phyloP scores from a whole-genome alignment of 1,140 invertebrate genomes.

The Nymphalis io region DNA sequence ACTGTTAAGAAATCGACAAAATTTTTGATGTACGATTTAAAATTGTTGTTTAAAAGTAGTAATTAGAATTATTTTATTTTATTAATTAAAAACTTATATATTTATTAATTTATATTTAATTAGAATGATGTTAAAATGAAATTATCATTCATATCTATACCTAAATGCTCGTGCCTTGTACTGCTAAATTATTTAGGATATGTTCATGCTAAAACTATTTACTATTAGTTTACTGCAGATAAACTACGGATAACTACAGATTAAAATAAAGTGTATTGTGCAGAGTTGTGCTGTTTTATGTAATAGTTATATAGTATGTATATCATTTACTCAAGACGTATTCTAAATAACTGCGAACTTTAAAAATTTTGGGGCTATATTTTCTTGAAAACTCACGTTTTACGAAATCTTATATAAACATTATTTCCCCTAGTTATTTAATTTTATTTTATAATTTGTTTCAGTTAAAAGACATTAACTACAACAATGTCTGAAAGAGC shows the following conservation, averaged over 20 bases:
- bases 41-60: not conserved
- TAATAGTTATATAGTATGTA: conserved; percentile 20
- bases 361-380: conserved; percentile 23
- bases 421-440: not conserved
- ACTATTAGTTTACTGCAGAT: conserved; percentile 34
- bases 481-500: not conserved
- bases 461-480: conserved; percentile 3
- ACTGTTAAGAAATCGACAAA: too few relatives aligned
- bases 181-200: conserved; percentile 28
- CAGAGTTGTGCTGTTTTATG: conserved; percentile 34
- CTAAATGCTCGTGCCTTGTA: conserved; percentile 38
- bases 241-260: conserved; percentile 34
- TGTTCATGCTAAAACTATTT: conserved; percentile 36
- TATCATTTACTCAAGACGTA: not conserved
- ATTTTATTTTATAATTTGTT: not conserved
- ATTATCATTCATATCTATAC: conserved; percentile 26
- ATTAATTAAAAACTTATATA: not conserved
- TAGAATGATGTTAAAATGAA: conserved; percentile 16
- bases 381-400: not conserved
- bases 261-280: conserved; percentile 38
- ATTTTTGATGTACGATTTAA: too few relatives aligned
- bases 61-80: not conserved
- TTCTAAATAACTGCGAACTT: not conserved
- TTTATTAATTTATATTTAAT: conserved; percentile 5
- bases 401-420: not conserved